Base-by-base conservation (phyloP, 2,113 vertebrate species). In the Spheniscus mendiculus region DNA sequence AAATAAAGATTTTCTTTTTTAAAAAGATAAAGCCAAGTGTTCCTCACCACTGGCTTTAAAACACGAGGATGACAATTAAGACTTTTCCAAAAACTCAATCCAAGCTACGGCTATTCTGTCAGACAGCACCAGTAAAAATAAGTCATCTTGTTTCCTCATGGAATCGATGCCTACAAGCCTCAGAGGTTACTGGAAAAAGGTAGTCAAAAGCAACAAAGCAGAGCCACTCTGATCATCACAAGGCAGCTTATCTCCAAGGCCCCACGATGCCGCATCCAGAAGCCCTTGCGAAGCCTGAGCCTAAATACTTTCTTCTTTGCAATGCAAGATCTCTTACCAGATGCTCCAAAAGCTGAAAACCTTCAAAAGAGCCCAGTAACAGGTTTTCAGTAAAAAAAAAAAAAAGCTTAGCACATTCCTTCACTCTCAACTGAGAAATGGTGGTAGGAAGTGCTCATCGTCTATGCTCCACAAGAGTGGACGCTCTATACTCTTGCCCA, bases 401-500 rank as follows among this genome's bases (percentile, higher is more conserved):
- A 30, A 11, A 19, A 42, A 15, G 42, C 42, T 20, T 12, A 83
- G 20, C 71, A 63, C 12, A 1, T 62, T 72, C 32, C 59, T 36
- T 32, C 58, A 52, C 34, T 27, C 34, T 86, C 42, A 55, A 29
- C 32, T 40, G 61, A 63, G 27, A 67, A 83, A 9, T 0, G 17
- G 38, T 20, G 15, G 34, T 2, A 70, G 47, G 16, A 84, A 83
- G 32, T 0, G 9, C 56, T 70, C 29, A 10, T 12, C 2, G 1
- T 6, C 26, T 15, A 6, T 6, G 8, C 29, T 44, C 42, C 32
- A 26, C 66, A 61, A 40, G 25, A 0, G 0, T 5, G 20, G 42
- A 73, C 0, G 0, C 34, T 15, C 70, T 15, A 1, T 3, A 4
- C 55, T 77, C 38, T 10, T 17, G 47, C 6, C 29, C 34, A 50